Evolutionary conservation across 2,888 invertebrate species (phyloP), one percentile per base, ranked within the genome.

Genomic region (Andrena trimmerana): DNA sequence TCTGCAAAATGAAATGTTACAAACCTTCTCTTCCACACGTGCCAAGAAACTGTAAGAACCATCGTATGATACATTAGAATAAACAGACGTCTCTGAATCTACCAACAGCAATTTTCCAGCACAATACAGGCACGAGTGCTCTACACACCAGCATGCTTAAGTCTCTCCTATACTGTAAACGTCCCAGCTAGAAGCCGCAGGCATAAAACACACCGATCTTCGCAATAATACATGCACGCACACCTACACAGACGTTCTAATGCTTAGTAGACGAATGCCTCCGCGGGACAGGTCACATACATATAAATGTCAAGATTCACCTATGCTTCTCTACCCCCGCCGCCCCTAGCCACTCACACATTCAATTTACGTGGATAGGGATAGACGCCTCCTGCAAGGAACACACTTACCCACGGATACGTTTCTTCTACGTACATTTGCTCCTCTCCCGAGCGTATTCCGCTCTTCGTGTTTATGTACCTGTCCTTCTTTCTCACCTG

Each of bases 231-330:
- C 81, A 63, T 65, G 67, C 78, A 67, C 52, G 60, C 71, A 63
- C 69, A 50, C 48, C 57, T 59, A 81, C 65, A 60, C 13, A 57
- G 6, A 50, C 72, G 20, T 70, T 67, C 71, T 78, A 73, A 83
- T 76, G 73, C 82, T 77, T 66, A 62, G 83, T 65, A 75, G 83
- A 84, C 83, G 83, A 84, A 82, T 84, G 78, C 82, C 83, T 82
- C 62, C 74, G 62, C 71, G 68, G 70, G 82, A 84, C 82, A 84
- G 83, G 83, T 82, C 83, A 59, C 83, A 83, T 82, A 82, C 82
- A 82, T 82, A 78, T 74, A 78, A 82, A 82, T 82, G 83, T 82
- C 83, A 83, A 72, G 83, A 84, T 78, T 84, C 83, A 78, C 74
- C 83, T 78, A 78, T 83, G 70, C 77, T 70, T 69, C 42, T 48